phyloP scores from a whole-genome alignment of 2,113 vertebrate genomes.

The Astur gentilis region DNA sequence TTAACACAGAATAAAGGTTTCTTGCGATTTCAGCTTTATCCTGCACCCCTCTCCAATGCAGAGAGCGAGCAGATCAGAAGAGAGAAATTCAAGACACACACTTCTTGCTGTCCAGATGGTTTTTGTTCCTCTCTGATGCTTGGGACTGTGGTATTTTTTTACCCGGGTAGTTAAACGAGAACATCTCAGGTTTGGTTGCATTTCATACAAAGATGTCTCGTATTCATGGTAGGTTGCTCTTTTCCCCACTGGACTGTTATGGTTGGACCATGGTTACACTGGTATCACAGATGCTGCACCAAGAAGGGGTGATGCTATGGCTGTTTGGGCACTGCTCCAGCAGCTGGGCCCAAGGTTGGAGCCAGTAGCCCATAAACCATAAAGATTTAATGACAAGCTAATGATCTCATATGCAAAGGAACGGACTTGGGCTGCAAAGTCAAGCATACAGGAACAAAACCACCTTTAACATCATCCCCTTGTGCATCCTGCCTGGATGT shows the following conservation, averaged over 20 bases:
- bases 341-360: not conserved
- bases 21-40: not conserved
- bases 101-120: not conserved
- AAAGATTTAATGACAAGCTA: not conserved
- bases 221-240: not conserved
- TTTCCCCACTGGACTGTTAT: not conserved
- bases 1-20: not conserved
- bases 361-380: not conserved
- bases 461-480: not conserved
- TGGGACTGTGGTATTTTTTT: not conserved
- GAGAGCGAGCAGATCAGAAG: not conserved
- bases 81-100: not conserved
- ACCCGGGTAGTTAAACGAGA: not conserved
- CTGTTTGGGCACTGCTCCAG: not conserved
- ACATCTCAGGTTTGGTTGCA: not conserved
- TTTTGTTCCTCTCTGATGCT: not conserved
- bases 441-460: accelerated
- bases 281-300: not conserved
- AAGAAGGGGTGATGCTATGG: not conserved
- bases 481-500: not conserved
- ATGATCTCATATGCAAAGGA: not conserved
- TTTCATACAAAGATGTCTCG: not conserved
- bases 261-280: not conserved
- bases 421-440: not conserved
- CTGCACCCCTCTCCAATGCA: not conserved